Base-by-base conservation (phyloP, 2,888 invertebrate genomes). In the Calliphora vomitoria region DNA sequence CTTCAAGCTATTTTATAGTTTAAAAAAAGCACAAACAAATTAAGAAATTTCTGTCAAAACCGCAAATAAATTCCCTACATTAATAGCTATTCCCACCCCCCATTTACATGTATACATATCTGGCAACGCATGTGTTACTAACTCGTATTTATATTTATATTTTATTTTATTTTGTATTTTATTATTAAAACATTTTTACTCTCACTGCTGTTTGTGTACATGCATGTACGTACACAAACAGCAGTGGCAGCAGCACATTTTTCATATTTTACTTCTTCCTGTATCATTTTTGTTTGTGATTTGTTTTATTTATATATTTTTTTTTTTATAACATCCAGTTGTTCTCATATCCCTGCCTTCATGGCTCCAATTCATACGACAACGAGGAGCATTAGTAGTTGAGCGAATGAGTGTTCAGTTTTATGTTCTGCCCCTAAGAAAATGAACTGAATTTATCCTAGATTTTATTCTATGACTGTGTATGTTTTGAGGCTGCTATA, bases 221-320 rank as follows among this genome's bases (percentile, higher is more conserved):
- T 58, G 35, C 50, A 62, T 35, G 50, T 18, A 81, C 13, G 10
- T 60, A 31, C n/a, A 25, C 31, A 31, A 31, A 25, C 55, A 53
- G 18, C 3, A 60, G 58, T n/a, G 25, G 41, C 8, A 72, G 31
- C 66, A 66, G 66, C 72, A 55, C 18, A 74, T 72, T 82, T 82
- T 82, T 58, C 50, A 82, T 58, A 82, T 68, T 71, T 69, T 81
- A 35, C 10, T 71, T 78, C 53, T 82, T 85, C 71, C 85, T 88
- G 66, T 25, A 82, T 75, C 64, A 76, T 66, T 83, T 82, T 66
- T 80, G 53, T 85, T 80, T 75, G 44, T 58, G 5, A 80, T 69
- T 69, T 85, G 68, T 81, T 83, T 64, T 78, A 71, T 78, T 71
- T 76, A 62, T 25, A 1, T 38, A 6, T 60, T 53, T 72, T 55